Percentiles rank a stretch among this genome's conserved stretches.
Evolutionary conservation across 2,797 vertebrate genomes (phyloP).

Genomic region (Trematomus bernacchii): DNA sequence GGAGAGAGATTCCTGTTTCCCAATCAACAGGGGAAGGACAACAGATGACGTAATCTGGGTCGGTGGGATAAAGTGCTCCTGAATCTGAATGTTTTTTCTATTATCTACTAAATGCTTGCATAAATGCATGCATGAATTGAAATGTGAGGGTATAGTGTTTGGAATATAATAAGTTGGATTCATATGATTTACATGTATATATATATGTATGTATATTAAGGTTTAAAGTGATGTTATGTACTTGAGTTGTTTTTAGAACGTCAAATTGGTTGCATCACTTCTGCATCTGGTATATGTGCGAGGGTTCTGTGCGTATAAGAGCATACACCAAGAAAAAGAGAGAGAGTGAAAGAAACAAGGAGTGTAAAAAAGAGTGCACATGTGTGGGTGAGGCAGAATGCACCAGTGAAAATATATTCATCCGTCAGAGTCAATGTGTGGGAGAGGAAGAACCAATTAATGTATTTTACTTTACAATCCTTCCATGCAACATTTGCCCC

Average conservation of each 20-base stretch:
- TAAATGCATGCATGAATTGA: slow-evolving; percentile 18
- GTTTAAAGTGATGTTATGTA: neutral
- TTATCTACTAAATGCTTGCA: slow-evolving; percentile 24
- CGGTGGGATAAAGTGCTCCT: slow-evolving; percentile 9
- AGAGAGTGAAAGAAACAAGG: slow-evolving; percentile 29
- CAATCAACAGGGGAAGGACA: slow-evolving; percentile 65
- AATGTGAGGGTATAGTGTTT: slow-evolving; percentile 3
- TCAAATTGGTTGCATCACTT: neutral
- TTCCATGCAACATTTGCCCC: slow-evolving; percentile 23
- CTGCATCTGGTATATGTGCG: slow-evolving; percentile 4
- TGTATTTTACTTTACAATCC: slow-evolving; percentile 61
- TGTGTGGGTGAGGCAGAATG: slow-evolving; percentile 78
- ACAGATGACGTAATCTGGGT: slow-evolving; percentile 56
- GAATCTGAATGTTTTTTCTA: slow-evolving; percentile 9
- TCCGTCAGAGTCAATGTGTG: slow-evolving; percentile 75
- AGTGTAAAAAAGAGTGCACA: slow-evolving; percentile 55
- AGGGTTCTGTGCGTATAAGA: slow-evolving; percentile 14
- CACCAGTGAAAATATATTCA: slow-evolving; percentile 80
- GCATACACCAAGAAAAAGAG: slow-evolving; percentile 18
- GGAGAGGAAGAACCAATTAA: slow-evolving; percentile 81
- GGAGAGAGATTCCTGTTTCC: slow-evolving; percentile 59
- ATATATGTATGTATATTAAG: neutral
- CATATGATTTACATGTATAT: slow-evolving; percentile 1
- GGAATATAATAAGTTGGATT: slow-evolving; percentile 1
- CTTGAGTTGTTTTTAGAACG: slow-evolving; percentile 1